Evolutionary conservation across 2,888 invertebrate genomes (phyloP), one percentile per base, ranked within the genome.

Genomic region (Campopleginae sp.): DNA sequence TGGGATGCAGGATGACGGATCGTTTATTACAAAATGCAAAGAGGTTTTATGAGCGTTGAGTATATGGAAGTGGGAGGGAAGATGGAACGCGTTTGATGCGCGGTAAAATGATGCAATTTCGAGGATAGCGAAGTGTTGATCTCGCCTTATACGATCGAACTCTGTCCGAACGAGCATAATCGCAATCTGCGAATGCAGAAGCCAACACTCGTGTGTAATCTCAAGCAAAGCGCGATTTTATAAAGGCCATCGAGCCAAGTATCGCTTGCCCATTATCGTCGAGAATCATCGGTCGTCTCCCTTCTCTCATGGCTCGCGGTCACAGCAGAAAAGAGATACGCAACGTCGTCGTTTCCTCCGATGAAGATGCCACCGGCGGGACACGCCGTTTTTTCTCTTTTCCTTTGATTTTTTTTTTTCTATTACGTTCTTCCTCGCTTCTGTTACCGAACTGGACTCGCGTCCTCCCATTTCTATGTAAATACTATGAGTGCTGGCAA

Each of bases 341-440:
- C 80, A 75, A 71, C 82, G 61, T 86, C 74, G 82, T 83, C 86
- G 86, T 90, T 91, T 91, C 91, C 90, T 90, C 89, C 89, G 74
- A 84, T 74, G 86, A 88, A 54, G 42, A 65, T 48, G 48, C 31
- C 12, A 51, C 46, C 33, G 10, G 86, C 86, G 87, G 83, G 87
- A 71, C 85, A 82, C 81, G 70, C 70, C 23, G 75, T 85, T 81
- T 85, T 42, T 58, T 58, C 3, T 58, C 0, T 27, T 58, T 58
- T 58, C 58, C 4, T 68, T 23, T 23, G 44, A 27, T 80, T 85
- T 54, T 44, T 27, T 79, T 77, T 33, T 75, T 63, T 68, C 63
- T 33, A 38, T 70, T 19, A 19, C n/a, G 19, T 38, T 38, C 14
- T 38, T 38, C 66, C 14, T 31, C n/a, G 19, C 48, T 17, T 54